Conservation (phyloP, 1,140 invertebrate species). For the Microplitis demolitor region DNA sequence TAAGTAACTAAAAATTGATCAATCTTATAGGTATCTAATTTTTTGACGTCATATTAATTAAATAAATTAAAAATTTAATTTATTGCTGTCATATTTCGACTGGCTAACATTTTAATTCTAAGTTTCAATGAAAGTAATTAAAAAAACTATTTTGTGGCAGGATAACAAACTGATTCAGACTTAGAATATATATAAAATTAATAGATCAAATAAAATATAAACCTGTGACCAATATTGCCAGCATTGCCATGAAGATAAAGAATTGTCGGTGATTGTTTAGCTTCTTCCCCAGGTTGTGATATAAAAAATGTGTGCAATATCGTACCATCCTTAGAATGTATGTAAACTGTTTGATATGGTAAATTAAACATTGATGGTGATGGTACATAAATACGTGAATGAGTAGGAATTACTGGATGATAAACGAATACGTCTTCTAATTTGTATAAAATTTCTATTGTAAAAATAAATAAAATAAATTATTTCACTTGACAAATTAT, state of each 20-base stretch:
- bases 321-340: constrained; percentile 78
- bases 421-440: constrained; percentile 86
- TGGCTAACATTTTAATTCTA: too few species aligned
- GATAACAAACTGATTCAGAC: too few species aligned
- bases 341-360: constrained; percentile 83
- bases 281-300: constrained; percentile 72
- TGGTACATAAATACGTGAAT: constrained; percentile 85
- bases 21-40: too few species aligned
- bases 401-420: constrained; percentile 85
- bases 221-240: constrained; percentile 94
- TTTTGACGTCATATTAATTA: too few species aligned
- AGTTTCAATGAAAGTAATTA: too few species aligned
- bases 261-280: constrained; percentile 74
- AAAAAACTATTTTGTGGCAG: too few species aligned
- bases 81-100: too few species aligned
- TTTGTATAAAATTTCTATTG: constrained; percentile 79
- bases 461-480: constrained; percentile 31
- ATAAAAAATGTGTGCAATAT: constrained; percentile 87
- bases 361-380: constrained; percentile 82
- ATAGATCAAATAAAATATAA: too few species aligned
- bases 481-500: not conserved
- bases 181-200: constrained; percentile 5
- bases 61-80: too few species aligned
- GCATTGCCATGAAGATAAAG: constrained; percentile 96
- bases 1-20: too few species aligned